phyloP scores from a whole-genome alignment of 2,797 vertebrate species.

The Salarias fasciatus region DNA sequence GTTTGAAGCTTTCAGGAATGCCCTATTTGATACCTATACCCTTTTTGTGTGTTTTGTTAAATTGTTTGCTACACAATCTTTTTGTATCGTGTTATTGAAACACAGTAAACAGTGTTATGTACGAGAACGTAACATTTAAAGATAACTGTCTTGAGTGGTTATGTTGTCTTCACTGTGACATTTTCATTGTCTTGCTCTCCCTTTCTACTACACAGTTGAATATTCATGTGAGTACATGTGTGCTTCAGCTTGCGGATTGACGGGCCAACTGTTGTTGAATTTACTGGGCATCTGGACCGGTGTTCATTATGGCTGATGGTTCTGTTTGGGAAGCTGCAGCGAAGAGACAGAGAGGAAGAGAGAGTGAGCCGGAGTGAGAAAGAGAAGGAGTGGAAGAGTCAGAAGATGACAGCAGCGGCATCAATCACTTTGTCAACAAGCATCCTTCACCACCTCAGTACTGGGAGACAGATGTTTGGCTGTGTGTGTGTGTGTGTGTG shows the following conservation, averaged over 20 bases:
- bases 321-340: slow-evolving; percentile 47
- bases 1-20: no score
- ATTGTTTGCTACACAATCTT: no score
- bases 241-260: slow-evolving; percentile 33
- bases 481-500: slow-evolving; percentile 23
- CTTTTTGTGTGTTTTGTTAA: neutral
- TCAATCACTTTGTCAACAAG: slow-evolving; percentile 76
- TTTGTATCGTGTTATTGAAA: no score
- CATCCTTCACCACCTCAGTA: slow-evolving; percentile 58
- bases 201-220: slow-evolving; percentile 12
- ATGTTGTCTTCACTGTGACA: slow-evolving; percentile 15
- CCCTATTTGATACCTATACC: no score
- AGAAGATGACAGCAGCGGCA: slow-evolving; percentile 64
- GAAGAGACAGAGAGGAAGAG: slow-evolving; percentile 1
- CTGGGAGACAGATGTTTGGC: slow-evolving; percentile 65
- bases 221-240: slow-evolving; percentile 11
- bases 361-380: no score
- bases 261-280: slow-evolving; percentile 65
- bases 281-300: slow-evolving; percentile 69
- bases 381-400: slow-evolving; percentile 33
- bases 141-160: neutral
- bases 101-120: no score
- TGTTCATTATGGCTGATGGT: slow-evolving; percentile 67
- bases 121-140: no score
- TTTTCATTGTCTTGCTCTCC: slow-evolving; percentile 16